Conservation (phyloP, 2,113 vertebrate genomes). For the Equus przewalskii region DNA sequence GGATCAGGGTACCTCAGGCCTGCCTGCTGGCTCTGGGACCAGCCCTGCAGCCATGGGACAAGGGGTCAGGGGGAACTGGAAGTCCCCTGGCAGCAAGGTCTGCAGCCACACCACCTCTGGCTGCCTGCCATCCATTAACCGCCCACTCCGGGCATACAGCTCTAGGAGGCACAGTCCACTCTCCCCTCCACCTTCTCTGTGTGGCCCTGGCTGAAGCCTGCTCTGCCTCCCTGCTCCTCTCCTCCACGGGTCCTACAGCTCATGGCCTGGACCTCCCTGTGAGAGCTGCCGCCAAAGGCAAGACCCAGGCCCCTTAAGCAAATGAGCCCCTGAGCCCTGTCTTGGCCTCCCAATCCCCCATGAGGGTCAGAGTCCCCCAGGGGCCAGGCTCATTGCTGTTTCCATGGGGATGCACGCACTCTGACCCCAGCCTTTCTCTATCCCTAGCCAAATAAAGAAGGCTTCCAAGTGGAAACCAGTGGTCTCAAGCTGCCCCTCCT, state of each 20-base stretch:
- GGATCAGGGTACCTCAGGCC: background rate
- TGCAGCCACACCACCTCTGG: background rate
- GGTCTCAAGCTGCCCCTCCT: conserved; percentile 63
- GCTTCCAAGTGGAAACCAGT: conserved; percentile 79
- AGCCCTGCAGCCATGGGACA: background rate
- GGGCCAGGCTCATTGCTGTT: conserved; percentile 79
- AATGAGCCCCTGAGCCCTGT: background rate
- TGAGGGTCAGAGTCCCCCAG: conserved; percentile 62
- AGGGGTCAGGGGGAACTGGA: background rate
- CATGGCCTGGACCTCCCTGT: background rate
- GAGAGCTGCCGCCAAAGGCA: conserved; percentile 44
- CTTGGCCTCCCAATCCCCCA: conserved; percentile 51
- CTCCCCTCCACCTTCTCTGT: background rate
- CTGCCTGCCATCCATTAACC: background rate
- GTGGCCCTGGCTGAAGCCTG: background rate
- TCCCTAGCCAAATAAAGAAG: conserved; percentile 75
- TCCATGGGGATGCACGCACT: conserved; percentile 81
- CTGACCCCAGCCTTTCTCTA: conserved; percentile 83
- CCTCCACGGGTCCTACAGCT: background rate
- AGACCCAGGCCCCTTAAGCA: background rate
- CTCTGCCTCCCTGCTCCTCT: background rate
- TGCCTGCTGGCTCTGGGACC: background rate
- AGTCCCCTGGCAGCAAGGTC: background rate
- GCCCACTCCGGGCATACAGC: background rate
- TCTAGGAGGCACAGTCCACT: background rate